These are phyloP conservation scores for Leuctra nigra DNA, from an alignment of 2,888 invertebrate genomes.

Conservation along the genomic window DNA sequence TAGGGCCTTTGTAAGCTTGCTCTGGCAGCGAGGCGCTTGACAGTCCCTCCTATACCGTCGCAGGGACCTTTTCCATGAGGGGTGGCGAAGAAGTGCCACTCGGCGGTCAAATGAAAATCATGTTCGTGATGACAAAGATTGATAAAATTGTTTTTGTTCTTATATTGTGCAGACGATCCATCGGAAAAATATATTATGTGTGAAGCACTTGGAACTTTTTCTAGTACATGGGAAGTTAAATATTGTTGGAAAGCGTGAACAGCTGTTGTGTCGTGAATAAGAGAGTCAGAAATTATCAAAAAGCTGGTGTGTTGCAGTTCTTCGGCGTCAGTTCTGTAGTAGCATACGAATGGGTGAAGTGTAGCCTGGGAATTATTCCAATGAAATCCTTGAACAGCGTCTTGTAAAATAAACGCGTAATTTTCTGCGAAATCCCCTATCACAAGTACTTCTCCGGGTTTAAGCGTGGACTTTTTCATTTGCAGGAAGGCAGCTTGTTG, in stretches of 20 bases:
- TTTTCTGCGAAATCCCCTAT: conserved; percentile 25
- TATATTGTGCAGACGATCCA: conserved; percentile 6
- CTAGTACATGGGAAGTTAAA: conserved; percentile 24
- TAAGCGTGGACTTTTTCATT: conserved; percentile 21
- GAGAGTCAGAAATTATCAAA: conserved; percentile 27
- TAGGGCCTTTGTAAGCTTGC: conserved; percentile 26
- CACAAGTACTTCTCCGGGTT: conserved; percentile 24
- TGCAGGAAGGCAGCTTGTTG: conserved; percentile 25
- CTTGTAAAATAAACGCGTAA: conserved; percentile 19
- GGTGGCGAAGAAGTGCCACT: conserved; percentile 28
- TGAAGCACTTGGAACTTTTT: conserved; percentile 20
- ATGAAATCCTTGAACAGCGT: conserved; percentile 21
- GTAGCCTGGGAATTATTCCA: conserved; percentile 28
- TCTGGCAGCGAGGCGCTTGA: conserved; percentile 28
- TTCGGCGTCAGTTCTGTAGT: conserved; percentile 13
- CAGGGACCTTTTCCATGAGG: conserved; percentile 27
- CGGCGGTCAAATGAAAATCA: conserved; percentile 22
- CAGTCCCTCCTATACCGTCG: conserved; percentile 28
- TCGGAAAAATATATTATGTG: not conserved
- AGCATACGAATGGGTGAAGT: conserved; percentile 27
- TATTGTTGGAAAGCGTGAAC: conserved; percentile 21
- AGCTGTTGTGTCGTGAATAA: conserved; percentile 20
- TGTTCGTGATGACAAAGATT: conserved; percentile 3
- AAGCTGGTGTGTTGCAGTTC: conserved; percentile 23
- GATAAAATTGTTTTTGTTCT: conserved; percentile 6